These are phyloP conservation scores for Boulengeromyrus knoepffleri DNA, from an alignment of 2,113 vertebrate genomes.

Conservation along the genomic window DNA sequence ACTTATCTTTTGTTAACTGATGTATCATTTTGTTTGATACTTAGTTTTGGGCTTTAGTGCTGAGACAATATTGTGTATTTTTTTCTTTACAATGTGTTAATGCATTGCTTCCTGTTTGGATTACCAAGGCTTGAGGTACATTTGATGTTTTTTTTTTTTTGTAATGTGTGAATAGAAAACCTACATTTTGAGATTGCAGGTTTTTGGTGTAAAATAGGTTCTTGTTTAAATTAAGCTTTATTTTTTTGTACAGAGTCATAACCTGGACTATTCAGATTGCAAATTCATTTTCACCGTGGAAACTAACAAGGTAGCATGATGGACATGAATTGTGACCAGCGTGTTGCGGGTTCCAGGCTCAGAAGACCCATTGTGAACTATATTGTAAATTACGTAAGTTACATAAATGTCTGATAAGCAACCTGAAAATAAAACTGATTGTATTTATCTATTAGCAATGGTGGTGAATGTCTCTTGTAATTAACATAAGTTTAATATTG, in stretches of 20 bases:
- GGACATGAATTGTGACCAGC: neutral
- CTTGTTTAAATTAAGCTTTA: neutral
- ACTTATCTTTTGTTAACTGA: neutral
- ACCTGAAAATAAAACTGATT: neutral
- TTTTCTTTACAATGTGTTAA: neutral
- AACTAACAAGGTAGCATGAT: neutral
- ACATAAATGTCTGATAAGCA: neutral
- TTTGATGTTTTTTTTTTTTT: neutral
- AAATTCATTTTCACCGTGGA: neutral
- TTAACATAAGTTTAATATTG: neutral
- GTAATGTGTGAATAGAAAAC: neutral
- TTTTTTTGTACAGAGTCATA: neutral
- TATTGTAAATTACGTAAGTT: neutral
- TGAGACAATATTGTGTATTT: neutral
- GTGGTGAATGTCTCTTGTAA: neutral
- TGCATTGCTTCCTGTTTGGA: slow-evolving; percentile 7
- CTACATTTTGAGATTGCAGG: neutral
- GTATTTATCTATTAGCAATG: slow-evolving; percentile 1
- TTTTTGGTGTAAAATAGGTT: neutral
- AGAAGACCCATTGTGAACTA: neutral
- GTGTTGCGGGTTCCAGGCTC: neutral
- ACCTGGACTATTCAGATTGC: neutral
- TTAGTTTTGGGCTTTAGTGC: neutral
- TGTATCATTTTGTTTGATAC: neutral
- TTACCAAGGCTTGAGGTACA: neutral